phyloP scores from a whole-genome alignment of 2,797 vertebrate species.

The Silurus lanzhouensis region DNA sequence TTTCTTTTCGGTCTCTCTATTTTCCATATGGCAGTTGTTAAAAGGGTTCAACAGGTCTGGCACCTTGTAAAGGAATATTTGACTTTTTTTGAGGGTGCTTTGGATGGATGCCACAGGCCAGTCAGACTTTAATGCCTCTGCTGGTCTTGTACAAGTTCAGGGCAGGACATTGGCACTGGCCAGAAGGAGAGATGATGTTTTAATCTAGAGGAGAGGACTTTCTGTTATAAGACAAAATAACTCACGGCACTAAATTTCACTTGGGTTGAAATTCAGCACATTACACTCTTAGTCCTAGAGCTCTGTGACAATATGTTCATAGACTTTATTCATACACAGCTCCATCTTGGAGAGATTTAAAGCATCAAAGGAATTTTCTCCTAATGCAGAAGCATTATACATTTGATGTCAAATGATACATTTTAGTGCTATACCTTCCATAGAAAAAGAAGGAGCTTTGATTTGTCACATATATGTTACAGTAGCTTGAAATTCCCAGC shows the following conservation, averaged over 20 bases:
- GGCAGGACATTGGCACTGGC: slow-evolving; percentile 53
- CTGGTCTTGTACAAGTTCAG: slow-evolving; percentile 63
- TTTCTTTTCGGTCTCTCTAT: slow-evolving; percentile 54
- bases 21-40: slow-evolving; percentile 66
- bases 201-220: slow-evolving; percentile 47
- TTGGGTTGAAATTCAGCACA: not conserved
- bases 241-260: not conserved
- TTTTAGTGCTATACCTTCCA: not conserved
- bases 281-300: not conserved
- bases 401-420: slow-evolving; percentile 11
- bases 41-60: slow-evolving; percentile 62
- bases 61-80: slow-evolving; percentile 69
- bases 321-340: not conserved
- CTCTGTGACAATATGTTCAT: not conserved
- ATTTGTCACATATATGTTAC: not conserved
- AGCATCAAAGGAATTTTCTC: not conserved
- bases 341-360: not conserved
- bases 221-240: slow-evolving; percentile 21
- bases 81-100: slow-evolving; percentile 66
- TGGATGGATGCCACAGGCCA: slow-evolving; percentile 66
- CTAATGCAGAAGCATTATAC: not conserved
- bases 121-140: slow-evolving; percentile 67
- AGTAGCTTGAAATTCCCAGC: not conserved
- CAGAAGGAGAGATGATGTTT: slow-evolving; percentile 45
- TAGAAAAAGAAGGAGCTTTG: not conserved